A percentile compares a stretch with the other conserved stretches of the same genome.
phyloP scores from a whole-genome alignment of 2,113 vertebrate species.

The Cyanocitta stelleri region DNA sequence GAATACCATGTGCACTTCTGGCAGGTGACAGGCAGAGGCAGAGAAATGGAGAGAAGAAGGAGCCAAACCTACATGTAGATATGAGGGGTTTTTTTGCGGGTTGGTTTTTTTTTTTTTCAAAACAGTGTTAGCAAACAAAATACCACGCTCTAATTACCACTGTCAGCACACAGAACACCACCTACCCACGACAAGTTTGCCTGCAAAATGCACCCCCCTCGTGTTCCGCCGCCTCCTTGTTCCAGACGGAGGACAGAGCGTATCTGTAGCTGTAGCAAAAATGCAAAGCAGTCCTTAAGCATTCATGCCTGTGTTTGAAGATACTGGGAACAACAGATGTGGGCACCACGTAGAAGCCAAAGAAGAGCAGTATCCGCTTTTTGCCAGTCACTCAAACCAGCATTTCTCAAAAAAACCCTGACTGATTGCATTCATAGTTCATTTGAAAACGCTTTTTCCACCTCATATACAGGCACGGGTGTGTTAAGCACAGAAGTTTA shows the following conservation, averaged over 20 bases:
- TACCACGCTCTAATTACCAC: not conserved
- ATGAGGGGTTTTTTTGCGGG: not conserved
- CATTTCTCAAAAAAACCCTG: not conserved
- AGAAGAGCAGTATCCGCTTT: not conserved
- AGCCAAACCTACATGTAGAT: not conserved
- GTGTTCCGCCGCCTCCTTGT: fast-evolving
- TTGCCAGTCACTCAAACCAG: not conserved
- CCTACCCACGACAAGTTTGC: too few species aligned
- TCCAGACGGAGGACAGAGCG: not conserved
- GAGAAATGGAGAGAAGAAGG: not conserved
- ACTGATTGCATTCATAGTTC: not conserved
- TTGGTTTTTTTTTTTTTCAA: not conserved
- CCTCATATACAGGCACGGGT: not conserved
- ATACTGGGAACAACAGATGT: not conserved
- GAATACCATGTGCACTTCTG: fast-evolving
- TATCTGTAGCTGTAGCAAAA: not conserved
- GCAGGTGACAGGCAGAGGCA: not conserved
- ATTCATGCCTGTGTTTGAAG: not conserved
- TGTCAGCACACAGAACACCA: not conserved
- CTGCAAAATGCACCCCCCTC: not conserved
- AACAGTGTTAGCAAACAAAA: not conserved
- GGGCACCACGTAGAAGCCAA: not conserved
- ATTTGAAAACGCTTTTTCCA: not conserved
- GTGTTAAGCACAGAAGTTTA: not conserved
- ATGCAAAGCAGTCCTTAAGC: not conserved